Evolutionary conservation across 2,113 vertebrate genomes (phyloP).

Genomic region (Elgaria multicarinata): DNA sequence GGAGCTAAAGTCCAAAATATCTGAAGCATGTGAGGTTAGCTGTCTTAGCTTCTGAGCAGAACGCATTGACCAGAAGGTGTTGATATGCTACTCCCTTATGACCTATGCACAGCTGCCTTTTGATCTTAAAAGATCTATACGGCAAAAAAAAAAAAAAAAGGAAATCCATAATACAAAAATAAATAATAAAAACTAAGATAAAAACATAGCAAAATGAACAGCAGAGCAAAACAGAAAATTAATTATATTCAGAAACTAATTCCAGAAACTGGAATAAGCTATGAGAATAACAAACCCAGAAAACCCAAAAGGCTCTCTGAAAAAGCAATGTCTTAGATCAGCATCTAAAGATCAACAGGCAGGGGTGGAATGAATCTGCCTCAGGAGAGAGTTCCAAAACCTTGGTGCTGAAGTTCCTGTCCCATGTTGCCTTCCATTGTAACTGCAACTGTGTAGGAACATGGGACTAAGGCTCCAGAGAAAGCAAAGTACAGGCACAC

Average conservation of each 20-base stretch:
- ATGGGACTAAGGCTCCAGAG: background rate
- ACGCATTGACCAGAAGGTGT: too few species aligned
- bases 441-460: background rate
- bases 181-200: background rate
- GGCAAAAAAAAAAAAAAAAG: background rate
- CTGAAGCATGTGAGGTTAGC: too few species aligned
- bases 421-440: background rate
- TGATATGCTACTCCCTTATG: too few species aligned
- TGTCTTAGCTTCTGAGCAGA: too few species aligned
- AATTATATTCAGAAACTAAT: background rate
- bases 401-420: background rate
- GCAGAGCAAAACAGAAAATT: background rate
- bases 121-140: background rate
- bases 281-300: background rate
- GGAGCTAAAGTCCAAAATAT: too few species aligned
- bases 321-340: background rate
- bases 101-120: background rate
- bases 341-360: background rate
- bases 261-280: background rate
- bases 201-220: background rate
- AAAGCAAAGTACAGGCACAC: background rate
- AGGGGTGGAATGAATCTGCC: background rate
- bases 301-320: background rate
- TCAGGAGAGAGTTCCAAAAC: background rate
- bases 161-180: background rate